These are phyloP conservation scores for Pocillopora damicornis DNA, from an alignment of 64 coral and sea anemone genomes.

Conservation along the genomic window DNA sequence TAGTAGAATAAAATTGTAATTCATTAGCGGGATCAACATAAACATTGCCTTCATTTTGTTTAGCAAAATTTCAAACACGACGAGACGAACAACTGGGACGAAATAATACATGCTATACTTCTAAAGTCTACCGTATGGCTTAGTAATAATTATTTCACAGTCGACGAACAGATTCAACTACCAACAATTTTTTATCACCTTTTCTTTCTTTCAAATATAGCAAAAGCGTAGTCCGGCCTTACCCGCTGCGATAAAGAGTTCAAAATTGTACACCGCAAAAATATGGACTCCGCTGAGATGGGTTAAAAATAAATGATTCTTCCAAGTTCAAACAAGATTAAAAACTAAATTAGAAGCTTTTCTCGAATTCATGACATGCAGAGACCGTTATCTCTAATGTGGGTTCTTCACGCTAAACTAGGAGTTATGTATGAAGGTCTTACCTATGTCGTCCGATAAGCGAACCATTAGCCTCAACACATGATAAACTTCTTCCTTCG, in stretches of 20 bases:
- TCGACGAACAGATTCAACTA: too few species aligned
- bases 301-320: background rate
- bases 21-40: background rate
- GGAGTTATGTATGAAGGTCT: background rate
- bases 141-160: too few species aligned
- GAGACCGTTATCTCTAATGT: background rate
- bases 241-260: background rate
- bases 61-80: background rate
- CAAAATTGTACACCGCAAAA: background rate
- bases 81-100: background rate
- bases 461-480: constrained; percentile 81
- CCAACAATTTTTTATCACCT: too few species aligned
- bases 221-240: background rate
- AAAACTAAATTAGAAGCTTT: background rate
- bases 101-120: background rate
- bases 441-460: constrained; percentile 95
- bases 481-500: constrained; percentile 91
- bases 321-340: background rate
- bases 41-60: background rate
- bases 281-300: background rate
- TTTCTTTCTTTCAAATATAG: background rate
- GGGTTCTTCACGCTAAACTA: constrained; percentile 3
- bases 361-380: background rate
- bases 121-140: background rate
- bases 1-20: background rate